Percentiles rank a stretch among this genome's conserved stretches.
Conservation (phyloP, 2,113 vertebrate genomes). For the Clarias macrocephalus region DNA sequence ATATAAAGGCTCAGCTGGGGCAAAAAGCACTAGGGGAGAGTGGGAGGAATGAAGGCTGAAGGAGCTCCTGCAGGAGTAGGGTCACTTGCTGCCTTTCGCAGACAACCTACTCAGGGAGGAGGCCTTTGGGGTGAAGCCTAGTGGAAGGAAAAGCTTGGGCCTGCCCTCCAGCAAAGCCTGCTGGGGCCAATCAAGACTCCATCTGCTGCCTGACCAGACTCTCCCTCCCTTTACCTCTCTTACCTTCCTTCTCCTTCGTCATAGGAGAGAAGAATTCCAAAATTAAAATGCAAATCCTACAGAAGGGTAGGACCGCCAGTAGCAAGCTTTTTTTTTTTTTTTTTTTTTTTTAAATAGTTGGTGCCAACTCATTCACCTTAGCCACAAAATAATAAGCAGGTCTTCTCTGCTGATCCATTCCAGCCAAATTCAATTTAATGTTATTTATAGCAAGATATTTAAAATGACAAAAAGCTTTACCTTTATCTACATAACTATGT, state of each 20-base stretch:
- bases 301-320: neutral
- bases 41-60: constrained; percentile 78
- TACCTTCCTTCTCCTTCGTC: constrained; percentile 12
- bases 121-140: constrained; percentile 71
- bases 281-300: constrained; percentile 25
- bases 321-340: neutral
- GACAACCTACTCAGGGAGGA: constrained; percentile 72
- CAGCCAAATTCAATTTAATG: neutral
- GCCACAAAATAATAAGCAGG: neutral
- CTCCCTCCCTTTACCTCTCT: constrained; percentile 48
- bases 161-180: constrained; percentile 58
- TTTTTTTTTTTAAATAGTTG: neutral
- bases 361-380: neutral
- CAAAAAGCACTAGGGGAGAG: constrained; percentile 80
- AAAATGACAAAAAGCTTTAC: neutral
- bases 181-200: constrained; percentile 64
- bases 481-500: neutral
- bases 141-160: constrained; percentile 63
- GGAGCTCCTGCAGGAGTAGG: constrained; percentile 75
- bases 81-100: constrained; percentile 75
- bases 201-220: constrained; percentile 60
- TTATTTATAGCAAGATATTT: neutral
- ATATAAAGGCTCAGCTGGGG: constrained; percentile 88
- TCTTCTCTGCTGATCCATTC: neutral
- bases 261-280: constrained; percentile 2